Conservation (phyloP, 92 coral and sea anemone genomes). For the Bergia puertoricense region DNA sequence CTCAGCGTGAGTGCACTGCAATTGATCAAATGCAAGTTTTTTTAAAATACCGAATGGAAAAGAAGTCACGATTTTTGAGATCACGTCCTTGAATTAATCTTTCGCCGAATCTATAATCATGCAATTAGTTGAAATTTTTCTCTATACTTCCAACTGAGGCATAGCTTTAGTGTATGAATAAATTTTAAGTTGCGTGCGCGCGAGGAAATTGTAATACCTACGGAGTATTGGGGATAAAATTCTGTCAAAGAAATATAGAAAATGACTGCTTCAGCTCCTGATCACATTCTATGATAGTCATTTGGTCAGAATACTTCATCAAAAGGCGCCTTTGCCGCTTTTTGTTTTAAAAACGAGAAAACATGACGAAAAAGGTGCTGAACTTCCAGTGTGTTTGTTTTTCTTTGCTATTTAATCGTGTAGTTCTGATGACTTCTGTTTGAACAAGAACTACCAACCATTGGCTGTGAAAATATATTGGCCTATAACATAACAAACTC, state of each 20-base stretch:
- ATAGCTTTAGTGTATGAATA: not conserved
- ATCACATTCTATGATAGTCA: not conserved
- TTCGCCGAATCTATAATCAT: not conserved
- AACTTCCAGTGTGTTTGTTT: not conserved
- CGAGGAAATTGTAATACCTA: not conserved
- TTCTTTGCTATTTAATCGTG: not conserved
- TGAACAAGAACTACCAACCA: not conserved
- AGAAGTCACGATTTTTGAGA: slow-evolving; percentile 9
- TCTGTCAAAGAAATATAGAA: not conserved
- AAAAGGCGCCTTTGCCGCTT: not conserved
- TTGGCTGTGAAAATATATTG: not conserved
- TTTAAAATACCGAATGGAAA: not conserved
- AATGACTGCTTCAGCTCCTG: not conserved
- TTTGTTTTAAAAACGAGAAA: not conserved
- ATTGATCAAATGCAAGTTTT: not conserved
- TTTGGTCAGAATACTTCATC: not conserved
- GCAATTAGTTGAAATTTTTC: too few species aligned
- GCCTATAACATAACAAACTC: not conserved
- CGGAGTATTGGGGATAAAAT: not conserved
- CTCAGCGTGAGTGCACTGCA: not conserved
- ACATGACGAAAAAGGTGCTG: not conserved
- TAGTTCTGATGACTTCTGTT: not conserved
- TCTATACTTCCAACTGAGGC: not conserved
- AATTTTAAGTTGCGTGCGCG: not conserved
- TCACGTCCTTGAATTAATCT: not conserved